Conservation (phyloP, 2,888 invertebrate species). For the Acleris literana region DNA sequence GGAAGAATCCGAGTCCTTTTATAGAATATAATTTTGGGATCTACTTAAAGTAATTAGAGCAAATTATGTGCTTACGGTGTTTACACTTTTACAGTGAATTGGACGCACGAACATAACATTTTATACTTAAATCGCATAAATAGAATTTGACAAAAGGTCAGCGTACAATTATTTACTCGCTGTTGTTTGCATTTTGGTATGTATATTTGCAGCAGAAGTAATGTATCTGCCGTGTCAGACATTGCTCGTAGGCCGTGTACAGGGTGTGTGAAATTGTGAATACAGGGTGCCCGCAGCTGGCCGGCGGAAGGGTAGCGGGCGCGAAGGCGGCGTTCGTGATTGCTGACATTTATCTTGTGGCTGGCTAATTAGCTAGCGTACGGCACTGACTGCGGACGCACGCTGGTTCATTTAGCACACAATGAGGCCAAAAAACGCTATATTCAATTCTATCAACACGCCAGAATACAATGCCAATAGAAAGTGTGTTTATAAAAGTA, state of each 20-base stretch:
- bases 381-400: constrained; percentile 52
- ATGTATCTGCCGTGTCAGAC: constrained; percentile 9
- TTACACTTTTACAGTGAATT: no score
- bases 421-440: constrained; percentile 35
- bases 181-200: background rate
- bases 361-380: constrained; percentile 67
- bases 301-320: constrained; percentile 48
- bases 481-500: background rate
- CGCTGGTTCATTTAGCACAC: constrained; percentile 43
- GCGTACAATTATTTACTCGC: no score
- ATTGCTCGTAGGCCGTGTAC: constrained; percentile 30
- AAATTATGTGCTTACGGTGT: no score
- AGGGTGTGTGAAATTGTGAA: background rate
- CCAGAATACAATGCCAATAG: background rate
- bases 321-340: constrained; percentile 65
- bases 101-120: no score
- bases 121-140: no score
- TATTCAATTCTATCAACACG: background rate
- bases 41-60: no score
- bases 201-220: constrained; percentile 12
- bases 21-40: no score
- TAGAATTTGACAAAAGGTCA: no score
- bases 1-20: no score
- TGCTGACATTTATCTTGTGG: constrained; percentile 76
- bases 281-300: constrained; percentile 38